phyloP scores from a whole-genome alignment of 2,797 vertebrate genomes.

The Enteromius viviparus region DNA sequence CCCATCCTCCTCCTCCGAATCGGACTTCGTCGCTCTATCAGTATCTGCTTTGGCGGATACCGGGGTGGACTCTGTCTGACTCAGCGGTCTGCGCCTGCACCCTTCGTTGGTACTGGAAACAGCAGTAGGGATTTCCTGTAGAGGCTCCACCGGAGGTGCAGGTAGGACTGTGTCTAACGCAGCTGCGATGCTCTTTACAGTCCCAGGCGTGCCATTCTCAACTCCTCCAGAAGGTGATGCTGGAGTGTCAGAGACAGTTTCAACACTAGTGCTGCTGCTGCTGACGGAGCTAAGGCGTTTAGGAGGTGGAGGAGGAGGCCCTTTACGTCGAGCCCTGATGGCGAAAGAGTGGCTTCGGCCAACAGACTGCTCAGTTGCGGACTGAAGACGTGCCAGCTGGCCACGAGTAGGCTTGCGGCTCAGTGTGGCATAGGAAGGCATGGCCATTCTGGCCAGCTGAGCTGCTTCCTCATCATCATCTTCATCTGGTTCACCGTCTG shows the following conservation, averaged over 20 bases:
- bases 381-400: slow-evolving; percentile 71
- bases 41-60: slow-evolving; percentile 42
- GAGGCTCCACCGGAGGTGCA: slow-evolving; percentile 34
- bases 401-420: slow-evolving; percentile 86
- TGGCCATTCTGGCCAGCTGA: slow-evolving; percentile 59
- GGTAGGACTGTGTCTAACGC: slow-evolving; percentile 64
- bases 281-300: slow-evolving; percentile 93
- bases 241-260: neutral
- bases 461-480: slow-evolving; percentile 66
- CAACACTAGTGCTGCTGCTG: slow-evolving; percentile 65
- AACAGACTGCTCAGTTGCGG: slow-evolving; percentile 75
- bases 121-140: slow-evolving; percentile 42
- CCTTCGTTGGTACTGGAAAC: slow-evolving; percentile 34
- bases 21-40: slow-evolving; percentile 71
- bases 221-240: slow-evolving; percentile 8
- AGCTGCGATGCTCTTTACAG: slow-evolving; percentile 72
- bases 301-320: slow-evolving; percentile 89
- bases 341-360: slow-evolving; percentile 94
- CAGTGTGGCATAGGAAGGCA: slow-evolving; percentile 91
- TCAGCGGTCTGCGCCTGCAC: slow-evolving; percentile 78
- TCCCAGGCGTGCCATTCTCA: slow-evolving; percentile 64
- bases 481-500: slow-evolving; percentile 87
- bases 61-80: slow-evolving; percentile 72
- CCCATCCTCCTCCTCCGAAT: slow-evolving; percentile 80
- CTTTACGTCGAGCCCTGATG: slow-evolving; percentile 88